These are phyloP conservation scores for Drosophila aldrichi DNA, from an alignment of 2,888 invertebrate species.

Conservation along the genomic window DNA sequence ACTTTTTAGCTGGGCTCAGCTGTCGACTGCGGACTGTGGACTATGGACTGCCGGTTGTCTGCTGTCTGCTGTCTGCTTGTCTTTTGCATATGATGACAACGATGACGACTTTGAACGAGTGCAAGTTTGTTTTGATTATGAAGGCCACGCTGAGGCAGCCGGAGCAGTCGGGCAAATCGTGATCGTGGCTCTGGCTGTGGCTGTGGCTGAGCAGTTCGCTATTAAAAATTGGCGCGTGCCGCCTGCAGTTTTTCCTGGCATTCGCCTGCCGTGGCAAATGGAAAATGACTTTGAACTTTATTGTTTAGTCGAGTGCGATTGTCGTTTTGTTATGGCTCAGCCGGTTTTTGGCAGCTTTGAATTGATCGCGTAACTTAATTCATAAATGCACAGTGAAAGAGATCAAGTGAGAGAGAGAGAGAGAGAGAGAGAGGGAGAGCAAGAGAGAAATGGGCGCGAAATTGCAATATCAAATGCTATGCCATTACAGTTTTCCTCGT, in stretches of 20 bases:
- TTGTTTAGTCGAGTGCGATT: conserved; percentile 55
- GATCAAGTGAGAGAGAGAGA: conserved; percentile 9
- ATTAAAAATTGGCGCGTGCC: conserved; percentile 58
- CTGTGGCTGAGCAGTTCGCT: conserved; percentile 24
- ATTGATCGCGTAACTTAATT: conserved; percentile 80
- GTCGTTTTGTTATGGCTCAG: conserved; percentile 22
- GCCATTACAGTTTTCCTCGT: conserved; percentile 6
- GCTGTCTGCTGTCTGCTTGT: background rate
- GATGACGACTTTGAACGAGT: conserved; percentile 41
- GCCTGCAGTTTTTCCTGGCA: conserved; percentile 30
- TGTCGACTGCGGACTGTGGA: background rate
- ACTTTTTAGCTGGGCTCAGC: conserved; percentile 46
- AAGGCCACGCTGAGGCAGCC: conserved; percentile 51
- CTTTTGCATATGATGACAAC: conserved; percentile 1
- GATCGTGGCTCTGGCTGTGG: conserved; percentile 39
- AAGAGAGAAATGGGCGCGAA: conserved; percentile 35
- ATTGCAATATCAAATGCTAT: conserved; percentile 19
- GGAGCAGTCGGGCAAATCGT: conserved; percentile 61
- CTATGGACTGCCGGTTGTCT: background rate
- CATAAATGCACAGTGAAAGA: conserved; percentile 56
- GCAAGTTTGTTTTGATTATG: conserved; percentile 57
- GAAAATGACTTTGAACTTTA: conserved; percentile 81
- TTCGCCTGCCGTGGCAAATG: conserved; percentile 37
- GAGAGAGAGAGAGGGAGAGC: background rate
- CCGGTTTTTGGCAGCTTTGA: conserved; percentile 55